A percentile compares a stretch with the other conserved stretches of the same genome.
phyloP scores from a whole-genome alignment of 2,797 vertebrate genomes.

The Cottoperca gobio region DNA sequence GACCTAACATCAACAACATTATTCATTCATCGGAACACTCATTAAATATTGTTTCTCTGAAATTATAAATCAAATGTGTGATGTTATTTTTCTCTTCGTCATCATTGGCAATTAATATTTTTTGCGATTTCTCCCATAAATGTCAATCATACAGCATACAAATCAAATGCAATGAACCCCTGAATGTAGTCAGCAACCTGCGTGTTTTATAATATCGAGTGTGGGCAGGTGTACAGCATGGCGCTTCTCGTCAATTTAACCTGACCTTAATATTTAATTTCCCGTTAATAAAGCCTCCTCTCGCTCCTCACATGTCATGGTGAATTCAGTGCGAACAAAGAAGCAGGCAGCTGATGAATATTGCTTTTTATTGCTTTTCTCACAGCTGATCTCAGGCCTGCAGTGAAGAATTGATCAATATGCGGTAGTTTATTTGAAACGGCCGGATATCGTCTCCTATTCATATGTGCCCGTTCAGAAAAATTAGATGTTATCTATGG shows the following conservation, averaged over 20 bases:
- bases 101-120: too few relatives aligned
- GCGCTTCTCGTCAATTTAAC: not conserved
- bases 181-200: not conserved
- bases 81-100: not conserved
- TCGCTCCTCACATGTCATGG: not conserved
- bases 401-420: not conserved
- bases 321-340: constrained; percentile 6
- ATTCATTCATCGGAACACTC: not conserved
- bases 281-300: constrained; percentile 26
- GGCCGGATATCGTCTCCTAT: not conserved
- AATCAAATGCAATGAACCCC: not conserved
- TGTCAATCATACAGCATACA: not conserved
- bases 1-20: not conserved
- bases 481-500: not conserved
- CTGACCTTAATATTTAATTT: constrained; percentile 25
- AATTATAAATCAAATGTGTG: too few relatives aligned
- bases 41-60: too few relatives aligned
- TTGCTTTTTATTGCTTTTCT: constrained; percentile 10
- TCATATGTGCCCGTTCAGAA: not conserved
- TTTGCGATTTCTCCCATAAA: not conserved
- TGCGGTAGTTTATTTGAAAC: constrained; percentile 1
- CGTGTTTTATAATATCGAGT: not conserved
- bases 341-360: constrained; percentile 19
- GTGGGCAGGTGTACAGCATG: not conserved
- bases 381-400: constrained; percentile 17